Evolutionary conservation across 1,140 invertebrate species (phyloP), one percentile per base, ranked within the genome.

Genomic region (Diorhabda carinulata): DNA sequence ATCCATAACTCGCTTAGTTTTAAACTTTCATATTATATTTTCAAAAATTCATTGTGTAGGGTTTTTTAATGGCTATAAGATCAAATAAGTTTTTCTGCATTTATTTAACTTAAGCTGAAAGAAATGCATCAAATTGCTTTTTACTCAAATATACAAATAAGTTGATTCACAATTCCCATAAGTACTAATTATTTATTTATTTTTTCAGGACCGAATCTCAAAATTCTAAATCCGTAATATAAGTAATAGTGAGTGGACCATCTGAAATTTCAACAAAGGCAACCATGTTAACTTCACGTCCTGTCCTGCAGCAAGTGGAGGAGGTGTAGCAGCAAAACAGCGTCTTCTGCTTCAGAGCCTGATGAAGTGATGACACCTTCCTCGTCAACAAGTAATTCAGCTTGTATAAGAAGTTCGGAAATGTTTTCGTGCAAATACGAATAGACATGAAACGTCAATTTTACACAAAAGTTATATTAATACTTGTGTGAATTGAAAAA

Each of bases 151-250:
- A 61, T 61, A n/a, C 63, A 45, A 45, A 8, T 40, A 64, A 64
- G 52, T 64, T 64, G 42, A 64, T 64, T 64, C 63, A 10, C 56
- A 64, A 56, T 64, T 64, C 63, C 63, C 63, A 64, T 64, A 6
- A 64, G 63, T 57, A 42, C 63, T 64, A 64, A 64, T 64, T 64
- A 64, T 52, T 64, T 57, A 64, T 64, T 64, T 64, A 9, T 64
- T 64, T 64, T 64, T 64, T 64, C 63, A 57, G 63, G 63, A 66
- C 56, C 41, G 10, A 66, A 66, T 66, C 56, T 59, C 64, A 66
- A 66, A 56, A 66, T 66, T 66, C 64, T 66, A 6, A 66, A 66
- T 66, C 64, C 64, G 56, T 66, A 66, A 59, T 66, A 66, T 66
- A 25, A 66, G 57, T 66, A 66, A 66, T 56, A 47, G 41, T 66